Conservation (phyloP, 2,797 vertebrate species). For the Anguilla megastoma region DNA sequence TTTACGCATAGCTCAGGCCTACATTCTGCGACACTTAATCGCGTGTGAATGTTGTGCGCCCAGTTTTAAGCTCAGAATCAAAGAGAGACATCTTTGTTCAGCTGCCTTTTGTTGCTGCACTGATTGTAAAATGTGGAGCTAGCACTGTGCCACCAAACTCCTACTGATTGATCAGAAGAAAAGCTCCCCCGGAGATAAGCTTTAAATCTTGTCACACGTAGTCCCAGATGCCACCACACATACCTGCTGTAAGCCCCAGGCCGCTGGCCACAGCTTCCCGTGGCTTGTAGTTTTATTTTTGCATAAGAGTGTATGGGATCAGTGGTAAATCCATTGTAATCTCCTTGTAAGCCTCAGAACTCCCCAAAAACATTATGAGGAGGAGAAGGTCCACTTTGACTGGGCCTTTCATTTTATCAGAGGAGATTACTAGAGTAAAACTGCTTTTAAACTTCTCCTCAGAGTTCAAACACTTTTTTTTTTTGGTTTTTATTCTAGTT, state of each 20-base stretch:
- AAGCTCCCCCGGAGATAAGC: slow-evolving; percentile 50
- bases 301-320: slow-evolving; percentile 69
- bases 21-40: slow-evolving; percentile 57
- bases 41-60: slow-evolving; percentile 54
- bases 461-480: slow-evolving; percentile 48
- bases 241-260: slow-evolving; percentile 55
- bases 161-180: slow-evolving; percentile 50
- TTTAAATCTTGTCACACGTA: slow-evolving; percentile 46
- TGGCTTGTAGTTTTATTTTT: slow-evolving; percentile 55
- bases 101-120: slow-evolving; percentile 34
- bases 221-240: slow-evolving; percentile 40
- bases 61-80: slow-evolving; percentile 34
- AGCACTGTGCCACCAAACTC: slow-evolving; percentile 32
- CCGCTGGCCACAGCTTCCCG: slow-evolving; percentile 49
- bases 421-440: slow-evolving; percentile 76
- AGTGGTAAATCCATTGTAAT: slow-evolving; percentile 76
- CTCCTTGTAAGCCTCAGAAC: slow-evolving; percentile 69
- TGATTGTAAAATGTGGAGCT: slow-evolving; percentile 45
- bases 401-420: slow-evolving; percentile 67
- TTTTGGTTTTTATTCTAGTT: slow-evolving; percentile 51
- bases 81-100: slow-evolving; percentile 38
- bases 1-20: slow-evolving; percentile 54
- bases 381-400: slow-evolving; percentile 71
- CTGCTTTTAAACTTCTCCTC: slow-evolving; percentile 63
- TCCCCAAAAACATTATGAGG: slow-evolving; percentile 61